Evolutionary conservation across 1,140 invertebrate species (phyloP), one percentile per base, ranked within the genome.

Genomic region (Papilio helenus): DNA sequence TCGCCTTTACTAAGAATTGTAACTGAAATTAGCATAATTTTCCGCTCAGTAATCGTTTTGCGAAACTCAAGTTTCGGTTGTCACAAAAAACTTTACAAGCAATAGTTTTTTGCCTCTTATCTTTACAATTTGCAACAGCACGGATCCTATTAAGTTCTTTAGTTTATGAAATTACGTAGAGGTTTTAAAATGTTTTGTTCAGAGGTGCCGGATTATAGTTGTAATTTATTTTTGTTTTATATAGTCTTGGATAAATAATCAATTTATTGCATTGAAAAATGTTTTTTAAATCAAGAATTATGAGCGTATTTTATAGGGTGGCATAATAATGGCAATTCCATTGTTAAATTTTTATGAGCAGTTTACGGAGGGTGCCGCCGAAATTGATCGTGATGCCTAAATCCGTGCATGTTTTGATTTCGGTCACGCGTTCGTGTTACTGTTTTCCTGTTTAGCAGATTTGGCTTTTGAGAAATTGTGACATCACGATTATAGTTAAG

Each of bases 341-440:
- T 79, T 39, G 79, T 72, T 26, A 77, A 65, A 42, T 34, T 80
- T 80, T 80, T 81, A 73, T 79, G 55, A 86, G 68, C 82, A 81
- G 81, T 86, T 86, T 88, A 86, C 85, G 79, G 82, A 84, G 83
- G 79, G 82, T 83, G 86, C 83, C 82, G 82, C 86, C 85, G 85
- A 92, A 92, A 83, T 84, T 84, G 81, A 88, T 88, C 85, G 85
- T 79, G 80, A 80, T 83, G 83, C 72, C 77, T 84, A 86, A 85
- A 87, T 89, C 87, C 81, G 84, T 83, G 79, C 71, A 82, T 92
- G 90, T 91, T 93, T 90, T 90, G 84, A 80, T 86, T 91, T 90
- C 77, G 85, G 90, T 90, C 90, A 93, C 90, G 91, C 84, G 80
- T 88, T 23, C 61, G 68, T 51, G 80, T 61, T 51, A 79, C 79